Evolutionary conservation across 2,888 invertebrate genomes (phyloP), one percentile per base, ranked within the genome.

Genomic region (Phlogophora meticulosa): DNA sequence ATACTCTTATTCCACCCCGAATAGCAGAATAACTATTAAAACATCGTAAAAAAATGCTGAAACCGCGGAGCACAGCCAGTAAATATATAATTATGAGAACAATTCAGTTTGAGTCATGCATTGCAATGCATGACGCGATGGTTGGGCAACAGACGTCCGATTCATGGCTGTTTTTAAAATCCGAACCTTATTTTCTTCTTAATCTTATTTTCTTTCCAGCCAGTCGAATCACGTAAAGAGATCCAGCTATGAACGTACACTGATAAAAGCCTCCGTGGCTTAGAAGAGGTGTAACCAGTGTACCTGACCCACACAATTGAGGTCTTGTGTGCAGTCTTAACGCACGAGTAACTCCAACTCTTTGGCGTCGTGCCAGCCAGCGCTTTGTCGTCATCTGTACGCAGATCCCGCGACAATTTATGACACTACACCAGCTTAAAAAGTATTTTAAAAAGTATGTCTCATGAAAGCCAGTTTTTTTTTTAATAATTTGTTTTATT

Each of bases 301-400:
- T 64, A 68, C 80, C 61, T 80, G 42, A 46, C 32, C 51, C 57
- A 13, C 22, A 60, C 52, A 38, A 62, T 53, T 46, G 62, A 53
- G 77, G 69, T 51, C 73, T 20, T 53, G 51, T 69, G 63, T 66
- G 70, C 60, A 60, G 45, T 43, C 60, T 74, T 75, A 75, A 66
- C 71, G 76, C 61, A 55, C 59, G 51, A 57, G 42, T 67, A 66
- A 76, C 46, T 73, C 40, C 49, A 22, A 38, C 20, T 17, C 22
- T n/a, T 65, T 80, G 81, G 81, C 76, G 24, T 20, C 13, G 20
- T 46, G 80, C 80, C 82, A 81, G 49, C 48, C 22, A 67, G 13
- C 24, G 48, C 62, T 74, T 66, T 76, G 66, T 66, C 58, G 52
- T 70, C 56, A 59, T 81, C 81, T 72, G 58, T 63, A 63, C 72